Percentiles rank a stretch among this genome's conserved stretches.
Evolutionary conservation across 2,797 vertebrate genomes (phyloP).

Genomic region (Enteromius mattozi): DNA sequence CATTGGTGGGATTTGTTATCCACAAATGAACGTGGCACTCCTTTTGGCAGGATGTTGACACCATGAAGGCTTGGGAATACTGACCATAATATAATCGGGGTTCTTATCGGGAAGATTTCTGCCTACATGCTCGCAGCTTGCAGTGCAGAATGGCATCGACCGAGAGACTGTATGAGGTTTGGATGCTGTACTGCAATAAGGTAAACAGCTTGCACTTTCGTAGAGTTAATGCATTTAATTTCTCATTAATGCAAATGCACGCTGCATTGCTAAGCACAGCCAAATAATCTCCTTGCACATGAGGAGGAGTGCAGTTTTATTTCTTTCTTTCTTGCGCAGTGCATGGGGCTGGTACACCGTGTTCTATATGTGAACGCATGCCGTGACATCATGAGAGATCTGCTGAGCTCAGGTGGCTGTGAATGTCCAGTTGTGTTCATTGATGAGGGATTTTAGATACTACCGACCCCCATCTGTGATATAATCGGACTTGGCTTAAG

Average conservation of each 20-base stretch:
- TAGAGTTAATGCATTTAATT: not conserved
- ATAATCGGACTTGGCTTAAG: slow-evolving; percentile 24
- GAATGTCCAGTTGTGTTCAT: slow-evolving; percentile 16
- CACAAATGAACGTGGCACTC: slow-evolving; percentile 20
- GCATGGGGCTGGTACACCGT: slow-evolving; percentile 23
- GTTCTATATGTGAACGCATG: not conserved
- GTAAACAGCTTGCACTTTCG: slow-evolving; percentile 71
- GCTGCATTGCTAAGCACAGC: not conserved
- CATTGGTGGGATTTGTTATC: slow-evolving; percentile 43
- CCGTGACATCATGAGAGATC: not conserved
- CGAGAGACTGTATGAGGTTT: slow-evolving; percentile 96
- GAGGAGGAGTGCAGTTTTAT: not conserved
- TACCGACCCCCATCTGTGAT: not conserved
- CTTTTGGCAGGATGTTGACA: slow-evolving; percentile 52
- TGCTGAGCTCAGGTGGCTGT: not conserved
- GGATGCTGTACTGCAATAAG: slow-evolving; percentile 98
- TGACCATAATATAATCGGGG: slow-evolving; percentile 33
- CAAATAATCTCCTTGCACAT: not conserved
- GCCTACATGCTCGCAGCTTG: slow-evolving; percentile 50
- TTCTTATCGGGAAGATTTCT: slow-evolving; percentile 54
- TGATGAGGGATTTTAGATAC: not conserved
- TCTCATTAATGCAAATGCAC: not conserved
- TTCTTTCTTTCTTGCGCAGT: not conserved
- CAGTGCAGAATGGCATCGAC: slow-evolving; percentile 88
- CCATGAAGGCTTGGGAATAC: slow-evolving; percentile 67